Percentiles rank a stretch among this genome's conserved stretches.
Evolutionary conservation across 2,888 invertebrate genomes (phyloP).

Genomic region (Galeopsomyia nigrocyanea): DNA sequence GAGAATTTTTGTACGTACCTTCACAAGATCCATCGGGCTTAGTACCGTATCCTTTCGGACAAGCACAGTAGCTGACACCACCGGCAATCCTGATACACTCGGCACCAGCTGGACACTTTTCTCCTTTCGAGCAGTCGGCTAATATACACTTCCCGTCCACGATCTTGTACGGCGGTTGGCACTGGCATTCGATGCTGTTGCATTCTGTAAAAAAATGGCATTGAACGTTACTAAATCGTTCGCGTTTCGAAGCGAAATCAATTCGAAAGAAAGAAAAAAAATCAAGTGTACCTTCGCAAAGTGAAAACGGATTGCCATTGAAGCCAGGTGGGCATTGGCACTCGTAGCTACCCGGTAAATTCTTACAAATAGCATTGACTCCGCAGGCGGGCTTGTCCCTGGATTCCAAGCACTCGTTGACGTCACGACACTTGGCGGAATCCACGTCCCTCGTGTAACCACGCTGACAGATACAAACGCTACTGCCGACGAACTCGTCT

Average conservation of each 20-base stretch:
- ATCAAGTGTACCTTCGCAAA: conserved; percentile 76
- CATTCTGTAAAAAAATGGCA: conserved; percentile 72
- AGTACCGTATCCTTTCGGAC: conserved; percentile 87
- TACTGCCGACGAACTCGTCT: conserved; percentile 80
- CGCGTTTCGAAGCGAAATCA: background rate
- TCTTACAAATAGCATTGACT: conserved; percentile 90
- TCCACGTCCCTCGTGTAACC: conserved; percentile 85
- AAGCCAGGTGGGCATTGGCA: conserved; percentile 91
- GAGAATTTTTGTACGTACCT: conserved; percentile 60
- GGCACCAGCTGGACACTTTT: conserved; percentile 87
- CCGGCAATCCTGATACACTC: conserved; percentile 92
- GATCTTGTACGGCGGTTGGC: conserved; percentile 89
- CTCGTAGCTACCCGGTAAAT: conserved; percentile 93
- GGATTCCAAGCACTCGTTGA: conserved; percentile 86
- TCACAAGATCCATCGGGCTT: conserved; percentile 84
- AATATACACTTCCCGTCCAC: conserved; percentile 87
- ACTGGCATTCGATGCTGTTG: conserved; percentile 85
- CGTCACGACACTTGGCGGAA: conserved; percentile 84
- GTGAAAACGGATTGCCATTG: conserved; percentile 89
- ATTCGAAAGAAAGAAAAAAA: conserved; percentile 4
- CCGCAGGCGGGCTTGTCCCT: conserved; percentile 87
- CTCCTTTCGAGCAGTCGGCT: conserved; percentile 85
- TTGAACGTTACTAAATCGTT: background rate
- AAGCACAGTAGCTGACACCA: conserved; percentile 93
- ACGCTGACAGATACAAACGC: conserved; percentile 90